A percentile compares a stretch with the other conserved stretches of the same genome.
Conservation (phyloP, 35 echinoderm and acorn worm genomes). For the Eucidaris tribuloides region DNA sequence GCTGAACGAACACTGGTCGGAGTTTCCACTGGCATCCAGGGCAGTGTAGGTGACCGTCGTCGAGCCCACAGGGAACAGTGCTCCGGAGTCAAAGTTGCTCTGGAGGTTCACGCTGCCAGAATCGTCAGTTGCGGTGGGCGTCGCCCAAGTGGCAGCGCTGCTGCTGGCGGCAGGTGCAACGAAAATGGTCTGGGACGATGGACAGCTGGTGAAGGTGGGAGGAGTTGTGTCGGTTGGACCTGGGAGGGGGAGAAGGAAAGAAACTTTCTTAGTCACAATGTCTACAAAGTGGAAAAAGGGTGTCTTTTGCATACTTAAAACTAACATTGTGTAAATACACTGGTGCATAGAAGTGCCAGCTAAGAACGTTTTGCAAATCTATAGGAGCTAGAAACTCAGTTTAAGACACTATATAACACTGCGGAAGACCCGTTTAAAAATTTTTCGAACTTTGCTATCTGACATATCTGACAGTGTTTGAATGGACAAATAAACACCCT, state of each 20-base stretch:
- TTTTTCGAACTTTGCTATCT: no score
- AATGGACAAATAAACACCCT: no score
- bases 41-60: neutral
- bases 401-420: no score
- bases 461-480: no score
- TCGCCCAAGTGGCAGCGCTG: neutral
- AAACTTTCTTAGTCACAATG: neutral
- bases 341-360: neutral
- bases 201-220: slow-evolving; percentile 52
- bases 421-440: no score
- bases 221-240: slow-evolving; percentile 31
- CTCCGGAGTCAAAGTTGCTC: neutral
- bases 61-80: neutral
- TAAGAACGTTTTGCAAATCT: no score
- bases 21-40: slow-evolving; percentile 22
- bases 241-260: neutral
- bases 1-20: slow-evolving; percentile 31
- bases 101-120: neutral
- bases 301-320: neutral
- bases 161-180: neutral
- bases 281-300: neutral
- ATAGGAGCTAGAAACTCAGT: no score
- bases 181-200: slow-evolving; percentile 3
- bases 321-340: neutral
- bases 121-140: slow-evolving; percentile 5